These are phyloP conservation scores for Spinus pinus DNA, from an alignment of 2,797 vertebrate species.

Conservation along the genomic window DNA sequence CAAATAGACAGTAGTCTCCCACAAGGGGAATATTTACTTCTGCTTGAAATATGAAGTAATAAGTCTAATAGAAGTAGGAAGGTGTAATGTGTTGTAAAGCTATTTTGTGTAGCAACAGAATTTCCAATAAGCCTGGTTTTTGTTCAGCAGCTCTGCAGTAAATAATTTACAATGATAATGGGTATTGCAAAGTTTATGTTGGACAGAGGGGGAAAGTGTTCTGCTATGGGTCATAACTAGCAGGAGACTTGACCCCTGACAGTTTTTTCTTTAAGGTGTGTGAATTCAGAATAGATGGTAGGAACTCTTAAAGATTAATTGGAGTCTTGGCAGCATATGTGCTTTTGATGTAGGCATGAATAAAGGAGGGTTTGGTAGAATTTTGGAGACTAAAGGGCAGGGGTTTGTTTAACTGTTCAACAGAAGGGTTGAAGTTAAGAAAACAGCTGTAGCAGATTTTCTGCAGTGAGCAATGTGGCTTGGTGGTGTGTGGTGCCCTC, in stretches of 20 bases:
- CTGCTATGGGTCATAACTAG: not conserved
- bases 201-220: not conserved
- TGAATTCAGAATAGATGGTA: not conserved
- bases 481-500: not conserved
- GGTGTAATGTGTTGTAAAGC: not conserved
- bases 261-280: not conserved
- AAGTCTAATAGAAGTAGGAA: conserved; percentile 29
- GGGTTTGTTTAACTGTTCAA: not conserved
- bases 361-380: not conserved
- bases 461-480: not conserved
- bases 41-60: conserved; percentile 55
- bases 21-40: conserved; percentile 48
- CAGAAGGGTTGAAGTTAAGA: not conserved
- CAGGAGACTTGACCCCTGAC: not conserved
- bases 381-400: not conserved
- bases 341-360: not conserved
- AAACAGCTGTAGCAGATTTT: not conserved
- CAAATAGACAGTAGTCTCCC: conserved; percentile 21
- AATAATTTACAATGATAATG: not conserved
- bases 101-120: conserved; percentile 3
- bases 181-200: not conserved
- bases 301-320: conserved; percentile 20
- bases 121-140: not conserved
- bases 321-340: not conserved
- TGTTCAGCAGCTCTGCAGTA: not conserved